Base-by-base conservation (phyloP, 2,888 invertebrate species). In the Pediacus dermestoides region DNA sequence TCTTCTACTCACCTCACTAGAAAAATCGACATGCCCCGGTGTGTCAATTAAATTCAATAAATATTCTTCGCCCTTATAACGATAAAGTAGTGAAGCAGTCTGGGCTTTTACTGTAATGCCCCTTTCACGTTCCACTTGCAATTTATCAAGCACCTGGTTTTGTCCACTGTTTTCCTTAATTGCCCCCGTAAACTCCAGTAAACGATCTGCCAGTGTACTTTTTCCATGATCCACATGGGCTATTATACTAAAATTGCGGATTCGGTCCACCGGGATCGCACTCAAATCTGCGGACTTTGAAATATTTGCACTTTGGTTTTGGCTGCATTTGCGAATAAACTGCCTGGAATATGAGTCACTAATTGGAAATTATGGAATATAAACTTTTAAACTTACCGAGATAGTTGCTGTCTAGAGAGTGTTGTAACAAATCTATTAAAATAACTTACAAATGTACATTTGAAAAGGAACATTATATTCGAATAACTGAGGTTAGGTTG, bases 151-250 rank as follows among this genome's bases (percentile, higher is more conserved):
- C 9, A 89, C 78, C 70, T 88, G 88, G 35, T 77, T 75, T 51
- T 77, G 74, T 15, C 81, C 82, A 2, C 73, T 72, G 15, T 82
- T 80, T 1, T 72, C 72, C 58, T 80, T 78, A 37, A 87, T 81
- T 0, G 82, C 83, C 50, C 94, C 95, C 10, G 95, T 93, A 36
- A 87, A 70, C 77, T 97, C 96, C 8, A 99, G 69, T n/a, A 99
- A 68, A 37, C 97, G 75, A 67, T 99, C 97, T 1, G 97, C 95
- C 39, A 99, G 71, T 0, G 97, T 99, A 67, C 93, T 93, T 73
- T 99, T 99, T 0, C 97, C 97, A 74, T 97, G 97, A 68, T 99
- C 97, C 1, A 99, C 89, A 71, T 99, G 97, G n/a, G 97, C 97
- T 46, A 99, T 92, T 58, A 99, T 96, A 68, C 94, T 88, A 63